Evolutionary conservation across 2,113 vertebrate genomes (phyloP), one percentile per base, ranked within the genome.

Genomic region (Polypterus bichir): DNA sequence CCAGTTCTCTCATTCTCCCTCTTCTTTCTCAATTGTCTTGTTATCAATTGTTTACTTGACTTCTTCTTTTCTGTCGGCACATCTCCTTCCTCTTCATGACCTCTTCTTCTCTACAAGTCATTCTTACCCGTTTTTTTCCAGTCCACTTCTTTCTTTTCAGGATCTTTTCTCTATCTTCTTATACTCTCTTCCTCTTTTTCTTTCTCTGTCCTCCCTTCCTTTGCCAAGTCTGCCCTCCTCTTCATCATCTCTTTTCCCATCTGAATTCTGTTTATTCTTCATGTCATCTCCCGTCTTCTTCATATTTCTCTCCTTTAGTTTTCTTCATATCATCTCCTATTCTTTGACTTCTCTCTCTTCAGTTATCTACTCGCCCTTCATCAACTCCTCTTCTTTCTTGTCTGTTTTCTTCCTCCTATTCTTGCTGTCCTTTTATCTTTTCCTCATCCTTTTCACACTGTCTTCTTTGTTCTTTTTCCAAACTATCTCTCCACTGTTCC

Each of bases 21-120:
- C 49, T 51, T 7, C 7, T 7, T 6, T 7, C 7, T 7, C 7
- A 68, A 75, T 71, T 79, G 69, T 74, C 60, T 58, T 65, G 60
- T 73, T 76, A 63, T 77, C 75, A 73, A 74, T 70, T 70, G 78
- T 79, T 81, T 73, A 77, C 76, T 83, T 82, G 84, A 84, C 85
- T 45, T 59, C 74, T 64, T 74, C 66, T 64, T 75, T 65, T 56
- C 53, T 61, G 46, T 7, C 59, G 71, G 58, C 66, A 5, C 49
- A 5, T 5, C 5, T 5, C 47, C 63, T 67, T 57, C 62, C 72
- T 62, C 65, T 52, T 54, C 6, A 7, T 59, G 59, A 48, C 46
- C 59, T 51, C 49, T 51, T 7, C 7, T 7, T 6, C 49, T 51
- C 49, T 51, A 68, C 75, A 71, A 78, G 69, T 74, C 60, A 57